Percentiles rank a stretch among this genome's conserved stretches.
These are phyloP conservation scores for Brachypodius melanocephalos DNA, from an alignment of 2,113 vertebrate genomes.

Conservation along the genomic window DNA sequence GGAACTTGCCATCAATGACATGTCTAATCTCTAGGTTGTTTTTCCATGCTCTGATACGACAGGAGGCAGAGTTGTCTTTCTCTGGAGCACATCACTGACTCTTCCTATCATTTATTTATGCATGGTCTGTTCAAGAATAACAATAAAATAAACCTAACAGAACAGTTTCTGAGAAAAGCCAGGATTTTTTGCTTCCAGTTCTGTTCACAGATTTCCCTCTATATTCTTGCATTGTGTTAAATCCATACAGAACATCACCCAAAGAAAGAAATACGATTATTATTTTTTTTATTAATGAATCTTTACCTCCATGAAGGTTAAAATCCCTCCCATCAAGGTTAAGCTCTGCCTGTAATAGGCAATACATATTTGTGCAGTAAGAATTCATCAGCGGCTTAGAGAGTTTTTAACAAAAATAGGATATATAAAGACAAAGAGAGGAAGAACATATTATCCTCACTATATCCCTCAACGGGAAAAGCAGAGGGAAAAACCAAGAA, in stretches of 20 bases:
- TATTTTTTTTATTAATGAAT: neutral
- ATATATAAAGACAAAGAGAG: neutral
- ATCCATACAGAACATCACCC: neutral
- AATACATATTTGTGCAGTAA: neutral
- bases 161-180: neutral
- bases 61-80: neutral
- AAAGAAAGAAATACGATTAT: neutral
- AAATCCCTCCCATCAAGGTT: neutral
- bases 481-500: neutral
- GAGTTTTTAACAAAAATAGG: neutral
- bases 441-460: neutral
- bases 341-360: neutral
- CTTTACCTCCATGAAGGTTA: neutral
- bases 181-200: neutral
- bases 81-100: neutral
- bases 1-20: neutral
- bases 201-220: neutral
- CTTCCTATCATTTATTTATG: constrained; percentile 1
- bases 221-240: neutral
- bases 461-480: neutral
- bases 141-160: neutral
- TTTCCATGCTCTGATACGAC: neutral
- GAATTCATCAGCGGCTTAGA: neutral
- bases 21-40: neutral
- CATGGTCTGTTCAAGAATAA: neutral